A percentile compares a stretch with the other conserved stretches of the same genome.
Evolutionary conservation across 2,113 vertebrate genomes (phyloP).

Genomic region (Enhydra lutris): DNA sequence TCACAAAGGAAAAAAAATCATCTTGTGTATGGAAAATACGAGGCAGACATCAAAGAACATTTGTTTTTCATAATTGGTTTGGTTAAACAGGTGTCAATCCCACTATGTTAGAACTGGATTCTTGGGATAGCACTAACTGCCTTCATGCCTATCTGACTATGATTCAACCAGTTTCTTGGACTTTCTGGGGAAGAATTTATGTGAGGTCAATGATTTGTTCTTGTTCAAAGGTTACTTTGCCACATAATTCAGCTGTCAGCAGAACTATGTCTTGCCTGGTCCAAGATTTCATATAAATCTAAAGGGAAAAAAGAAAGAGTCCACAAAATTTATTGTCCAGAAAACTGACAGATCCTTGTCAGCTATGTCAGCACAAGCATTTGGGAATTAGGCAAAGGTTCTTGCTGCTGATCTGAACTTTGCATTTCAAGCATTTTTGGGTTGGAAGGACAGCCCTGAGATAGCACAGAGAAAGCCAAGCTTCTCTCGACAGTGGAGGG

Average conservation of each 20-base stretch:
- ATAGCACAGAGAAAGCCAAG: neutral
- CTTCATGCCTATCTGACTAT: slow-evolving; percentile 61
- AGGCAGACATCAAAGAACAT: neutral
- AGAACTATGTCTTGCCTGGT: slow-evolving; percentile 59
- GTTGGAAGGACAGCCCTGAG: neutral
- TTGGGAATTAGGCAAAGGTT: slow-evolving; percentile 54
- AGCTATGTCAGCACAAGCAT: slow-evolving; percentile 5
- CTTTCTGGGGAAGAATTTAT: slow-evolving; percentile 61
- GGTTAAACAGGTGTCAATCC: neutral
- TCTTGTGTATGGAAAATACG: neutral
- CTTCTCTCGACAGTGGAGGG: neutral
- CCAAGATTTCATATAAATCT: slow-evolving; percentile 6
- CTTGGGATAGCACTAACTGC: neutral
- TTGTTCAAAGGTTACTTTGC: slow-evolving; percentile 78
- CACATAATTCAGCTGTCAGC: slow-evolving; percentile 73
- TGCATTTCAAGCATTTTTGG: neutral
- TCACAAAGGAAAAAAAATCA: neutral
- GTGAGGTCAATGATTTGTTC: slow-evolving; percentile 62
- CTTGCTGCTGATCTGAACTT: slow-evolving; percentile 58
- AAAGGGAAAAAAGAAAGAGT: slow-evolving; percentile 8
- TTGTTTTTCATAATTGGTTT: neutral
- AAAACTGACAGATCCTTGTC: neutral
- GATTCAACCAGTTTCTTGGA: slow-evolving; percentile 44
- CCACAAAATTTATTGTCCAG: slow-evolving; percentile 65
- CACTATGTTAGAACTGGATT: neutral